These are phyloP conservation scores for Xestia rhomboidea DNA, from an alignment of 2,888 invertebrate genomes.

Conservation along the genomic window DNA sequence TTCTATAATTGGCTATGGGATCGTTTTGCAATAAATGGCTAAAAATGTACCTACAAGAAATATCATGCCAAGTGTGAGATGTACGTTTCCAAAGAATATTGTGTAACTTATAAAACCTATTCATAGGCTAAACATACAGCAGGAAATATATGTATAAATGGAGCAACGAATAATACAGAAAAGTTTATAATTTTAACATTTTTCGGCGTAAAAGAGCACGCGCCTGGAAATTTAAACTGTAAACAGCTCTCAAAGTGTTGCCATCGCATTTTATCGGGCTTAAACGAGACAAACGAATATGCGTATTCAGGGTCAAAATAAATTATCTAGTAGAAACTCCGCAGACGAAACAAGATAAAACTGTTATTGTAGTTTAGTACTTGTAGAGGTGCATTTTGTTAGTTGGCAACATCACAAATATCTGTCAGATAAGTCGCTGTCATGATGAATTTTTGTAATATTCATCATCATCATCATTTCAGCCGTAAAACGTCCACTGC, in stretches of 20 bases:
- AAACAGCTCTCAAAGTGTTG: not conserved
- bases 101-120: not conserved
- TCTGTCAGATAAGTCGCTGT: not conserved
- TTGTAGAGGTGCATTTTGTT: not conserved
- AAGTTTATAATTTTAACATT: not conserved
- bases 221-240: not conserved
- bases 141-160: not conserved
- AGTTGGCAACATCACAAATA: not conserved
- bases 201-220: not conserved
- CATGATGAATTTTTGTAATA: not conserved
- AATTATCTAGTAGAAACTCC: constrained; percentile 1
- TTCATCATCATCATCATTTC: not conserved
- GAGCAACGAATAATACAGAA: not conserved
- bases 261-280: constrained; percentile 1
- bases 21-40: constrained; percentile 5
- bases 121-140: not conserved
- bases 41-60: not conserved
- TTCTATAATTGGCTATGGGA: constrained; percentile 4
- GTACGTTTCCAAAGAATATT: constrained; percentile 5
- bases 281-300: not conserved
- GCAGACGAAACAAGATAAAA: not conserved
- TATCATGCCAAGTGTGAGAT: too few species aligned
- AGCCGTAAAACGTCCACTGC: too few species aligned
- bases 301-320: not conserved
- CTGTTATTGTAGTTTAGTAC: not conserved